Percentiles rank a stretch among this genome's conserved stretches.
These are phyloP conservation scores for Nomada flava DNA, from an alignment of 2,888 invertebrate genomes.

Conservation along the genomic window DNA sequence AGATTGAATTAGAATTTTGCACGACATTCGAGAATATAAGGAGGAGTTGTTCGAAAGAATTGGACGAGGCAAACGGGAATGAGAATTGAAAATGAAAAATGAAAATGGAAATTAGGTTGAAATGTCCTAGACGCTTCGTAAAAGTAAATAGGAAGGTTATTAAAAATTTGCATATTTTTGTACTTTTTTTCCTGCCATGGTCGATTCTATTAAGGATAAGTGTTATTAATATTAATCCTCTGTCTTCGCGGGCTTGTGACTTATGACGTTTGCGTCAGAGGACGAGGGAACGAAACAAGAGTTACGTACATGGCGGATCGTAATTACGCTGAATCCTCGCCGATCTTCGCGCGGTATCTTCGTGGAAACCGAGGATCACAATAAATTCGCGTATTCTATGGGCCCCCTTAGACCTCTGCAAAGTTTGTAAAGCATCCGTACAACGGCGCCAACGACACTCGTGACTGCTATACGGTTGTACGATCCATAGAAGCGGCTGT, in stretches of 20 bases:
- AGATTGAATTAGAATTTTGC: background rate
- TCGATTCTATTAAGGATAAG: too few relatives aligned
- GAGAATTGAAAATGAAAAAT: too few relatives aligned
- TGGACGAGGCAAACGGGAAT: too few relatives aligned
- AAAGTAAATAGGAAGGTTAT: too few relatives aligned
- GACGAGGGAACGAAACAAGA: slow-evolving; percentile 23
- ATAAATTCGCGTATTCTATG: slow-evolving; percentile 62
- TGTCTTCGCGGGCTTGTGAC: background rate
- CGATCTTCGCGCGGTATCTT: slow-evolving; percentile 9
- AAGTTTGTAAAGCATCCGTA: slow-evolving; percentile 52
- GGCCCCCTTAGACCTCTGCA: slow-evolving; percentile 23
- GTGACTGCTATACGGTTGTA: slow-evolving; percentile 26
- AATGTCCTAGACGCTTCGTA: too few relatives aligned
- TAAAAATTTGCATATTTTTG: too few relatives aligned
- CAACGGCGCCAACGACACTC: slow-evolving; percentile 38
- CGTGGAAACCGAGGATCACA: slow-evolving; percentile 40
- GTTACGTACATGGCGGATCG: slow-evolving; percentile 28
- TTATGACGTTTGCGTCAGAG: background rate
- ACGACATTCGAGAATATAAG: too few relatives aligned
- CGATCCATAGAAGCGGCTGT: slow-evolving; percentile 34
- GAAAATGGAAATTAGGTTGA: too few relatives aligned
- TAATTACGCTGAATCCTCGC: slow-evolving; percentile 21
- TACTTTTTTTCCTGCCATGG: too few relatives aligned
- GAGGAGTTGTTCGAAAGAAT: too few relatives aligned
- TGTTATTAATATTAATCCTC: too few relatives aligned